These are phyloP conservation scores for Gonatopus flavifemur DNA, from an alignment of 1,140 invertebrate genomes.

Conservation along the genomic window DNA sequence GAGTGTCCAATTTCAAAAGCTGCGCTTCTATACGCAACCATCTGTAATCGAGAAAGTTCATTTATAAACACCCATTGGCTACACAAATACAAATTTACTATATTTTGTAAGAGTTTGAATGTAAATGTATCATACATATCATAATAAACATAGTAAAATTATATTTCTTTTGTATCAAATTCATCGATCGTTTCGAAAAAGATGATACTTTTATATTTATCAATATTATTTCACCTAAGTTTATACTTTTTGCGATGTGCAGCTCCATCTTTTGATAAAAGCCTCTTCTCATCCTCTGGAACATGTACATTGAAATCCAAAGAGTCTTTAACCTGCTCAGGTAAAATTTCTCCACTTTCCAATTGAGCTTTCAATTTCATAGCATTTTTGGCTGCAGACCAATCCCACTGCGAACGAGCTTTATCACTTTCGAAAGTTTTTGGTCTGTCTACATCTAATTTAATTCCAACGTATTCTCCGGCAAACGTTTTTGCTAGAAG, in stretches of 20 bases:
- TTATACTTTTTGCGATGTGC: constrained; percentile 42
- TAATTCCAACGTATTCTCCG: constrained; percentile 64
- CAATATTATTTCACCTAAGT: constrained; percentile 35
- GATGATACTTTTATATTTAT: no score
- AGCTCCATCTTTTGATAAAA: constrained; percentile 42
- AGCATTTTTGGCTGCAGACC: constrained; percentile 61
- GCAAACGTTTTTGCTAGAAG: constrained; percentile 62
- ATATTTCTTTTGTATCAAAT: no score
- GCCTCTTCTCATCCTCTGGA: constrained; percentile 59
- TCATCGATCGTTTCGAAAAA: no score
- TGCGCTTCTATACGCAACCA: constrained; percentile 71
- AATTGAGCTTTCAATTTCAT: constrained; percentile 62
- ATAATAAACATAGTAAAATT: no score
- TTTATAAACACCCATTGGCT: no score
- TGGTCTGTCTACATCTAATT: constrained; percentile 58
- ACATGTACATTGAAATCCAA: constrained; percentile 60
- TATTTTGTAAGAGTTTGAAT: no score
- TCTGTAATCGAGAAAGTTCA: constrained; percentile 44
- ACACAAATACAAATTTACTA: no score
- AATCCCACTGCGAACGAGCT: constrained; percentile 63
- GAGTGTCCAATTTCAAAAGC: constrained; percentile 71
- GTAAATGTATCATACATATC: no score
- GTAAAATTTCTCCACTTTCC: constrained; percentile 64
- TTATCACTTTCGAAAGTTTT: constrained; percentile 55
- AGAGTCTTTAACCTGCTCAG: constrained; percentile 61